A percentile compares a stretch with the other conserved stretches of the same genome.
Conservation (phyloP, 2,888 invertebrate species). For the Homarus gammarus region DNA sequence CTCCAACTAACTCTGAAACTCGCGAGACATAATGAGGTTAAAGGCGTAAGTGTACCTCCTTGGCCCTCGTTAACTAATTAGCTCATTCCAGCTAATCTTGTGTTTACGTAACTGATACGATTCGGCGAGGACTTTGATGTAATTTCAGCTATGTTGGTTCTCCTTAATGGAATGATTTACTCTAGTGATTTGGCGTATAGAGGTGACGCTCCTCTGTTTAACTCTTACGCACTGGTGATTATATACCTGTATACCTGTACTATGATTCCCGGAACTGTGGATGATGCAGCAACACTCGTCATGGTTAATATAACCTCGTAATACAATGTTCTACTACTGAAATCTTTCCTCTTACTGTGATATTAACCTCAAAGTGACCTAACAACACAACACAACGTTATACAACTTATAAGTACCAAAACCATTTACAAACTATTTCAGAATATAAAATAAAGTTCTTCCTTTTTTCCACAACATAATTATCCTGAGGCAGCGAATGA, state of each 20-base stretch:
- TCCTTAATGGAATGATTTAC: slow-evolving; percentile 34
- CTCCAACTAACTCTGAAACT: slow-evolving; percentile 8
- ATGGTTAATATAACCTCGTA: too few species aligned
- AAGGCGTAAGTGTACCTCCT: slow-evolving; percentile 31
- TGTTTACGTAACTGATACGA: slow-evolving; percentile 38
- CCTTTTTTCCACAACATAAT: too few species aligned
- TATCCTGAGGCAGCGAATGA: too few species aligned
- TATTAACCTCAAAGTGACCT: too few species aligned
- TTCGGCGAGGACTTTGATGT: slow-evolving; percentile 13
- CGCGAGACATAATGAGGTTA: slow-evolving; percentile 25
- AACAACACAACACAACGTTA: too few species aligned
- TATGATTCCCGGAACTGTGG: not conserved
- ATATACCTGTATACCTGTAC: not conserved
- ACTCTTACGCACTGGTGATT: not conserved
- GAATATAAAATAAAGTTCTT: too few species aligned
- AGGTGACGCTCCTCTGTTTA: not conserved
- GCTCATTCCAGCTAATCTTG: slow-evolving; percentile 36
- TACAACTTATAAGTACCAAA: too few species aligned
- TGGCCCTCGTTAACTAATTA: slow-evolving; percentile 44
- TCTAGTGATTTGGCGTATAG: not conserved
- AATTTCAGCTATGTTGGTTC: slow-evolving; percentile 13
- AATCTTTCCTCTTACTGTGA: too few species aligned
- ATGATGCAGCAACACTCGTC: not conserved
- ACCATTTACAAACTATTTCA: too few species aligned
- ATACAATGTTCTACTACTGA: too few species aligned